Evolutionary conservation across 2,113 vertebrate species (phyloP).

Genomic region (Chionomys nivalis): DNA sequence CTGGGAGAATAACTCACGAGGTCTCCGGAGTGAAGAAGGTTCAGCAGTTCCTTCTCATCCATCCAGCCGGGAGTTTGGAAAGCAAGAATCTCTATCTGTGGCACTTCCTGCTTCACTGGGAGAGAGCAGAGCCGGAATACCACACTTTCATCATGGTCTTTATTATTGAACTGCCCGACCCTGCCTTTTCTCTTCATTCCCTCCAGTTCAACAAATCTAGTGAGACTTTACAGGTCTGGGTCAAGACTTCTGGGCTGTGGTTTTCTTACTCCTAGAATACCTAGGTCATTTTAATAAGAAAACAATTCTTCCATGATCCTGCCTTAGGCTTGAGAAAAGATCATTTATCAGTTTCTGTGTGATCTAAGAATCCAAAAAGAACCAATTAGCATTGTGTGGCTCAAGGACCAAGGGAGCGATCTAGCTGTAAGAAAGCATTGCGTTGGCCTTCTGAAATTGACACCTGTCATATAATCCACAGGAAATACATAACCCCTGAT

Average conservation of each 20-base stretch:
- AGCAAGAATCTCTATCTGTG: not conserved
- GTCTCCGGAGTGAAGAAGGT: not conserved
- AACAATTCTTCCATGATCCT: constrained; percentile 15
- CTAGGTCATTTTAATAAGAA: constrained; percentile 17
- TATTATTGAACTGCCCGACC: not conserved
- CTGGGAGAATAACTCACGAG: not conserved
- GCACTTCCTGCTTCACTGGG: not conserved
- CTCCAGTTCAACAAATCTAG: not conserved
- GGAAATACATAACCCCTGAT: not conserved
- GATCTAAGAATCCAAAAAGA: not conserved
- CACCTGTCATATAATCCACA: not conserved
- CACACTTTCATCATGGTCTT: not conserved
- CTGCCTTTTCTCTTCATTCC: constrained; percentile 12
- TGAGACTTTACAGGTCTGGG: not conserved
- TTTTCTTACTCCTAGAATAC: not conserved
- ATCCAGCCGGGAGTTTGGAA: not conserved
- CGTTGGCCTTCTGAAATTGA: not conserved
- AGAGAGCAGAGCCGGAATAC: not conserved
- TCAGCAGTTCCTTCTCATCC: not conserved
- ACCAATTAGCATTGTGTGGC: not conserved
- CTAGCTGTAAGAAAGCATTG: not conserved
- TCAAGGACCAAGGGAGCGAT: not conserved
- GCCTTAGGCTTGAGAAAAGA: not conserved
- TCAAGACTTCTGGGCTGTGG: not conserved
- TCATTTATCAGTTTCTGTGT: not conserved